Conservation (phyloP, 2,113 vertebrate genomes). For the Rhinogobius similis region DNA sequence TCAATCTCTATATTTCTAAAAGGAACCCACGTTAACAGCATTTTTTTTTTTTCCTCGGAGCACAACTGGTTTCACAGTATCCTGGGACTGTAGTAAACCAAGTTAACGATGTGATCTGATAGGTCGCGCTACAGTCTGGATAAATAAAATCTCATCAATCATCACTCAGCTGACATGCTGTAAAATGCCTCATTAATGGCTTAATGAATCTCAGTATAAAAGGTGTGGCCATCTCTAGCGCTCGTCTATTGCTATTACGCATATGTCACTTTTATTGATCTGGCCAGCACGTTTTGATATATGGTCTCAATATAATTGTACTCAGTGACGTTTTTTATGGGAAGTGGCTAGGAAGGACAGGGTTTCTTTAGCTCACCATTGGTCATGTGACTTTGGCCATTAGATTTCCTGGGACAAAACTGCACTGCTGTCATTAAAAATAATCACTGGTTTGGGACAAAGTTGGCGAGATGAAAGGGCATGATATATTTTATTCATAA, state of each 20-base stretch:
- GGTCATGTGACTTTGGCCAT: slow-evolving; percentile 48
- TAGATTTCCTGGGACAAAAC: slow-evolving; percentile 36
- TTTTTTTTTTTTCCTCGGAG: no score
- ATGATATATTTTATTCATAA: slow-evolving; percentile 49
- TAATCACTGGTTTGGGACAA: slow-evolving; percentile 40
- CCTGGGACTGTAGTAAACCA: slow-evolving; percentile 22
- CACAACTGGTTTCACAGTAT: no score
- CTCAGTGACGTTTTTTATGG: slow-evolving; percentile 71
- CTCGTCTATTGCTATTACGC: slow-evolving; percentile 44
- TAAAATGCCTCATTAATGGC: slow-evolving; percentile 78
- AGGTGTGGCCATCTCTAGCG: slow-evolving; percentile 48
- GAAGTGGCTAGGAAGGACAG: slow-evolving; percentile 54
- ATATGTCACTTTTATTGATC: slow-evolving; percentile 75
- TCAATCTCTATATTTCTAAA: no score
- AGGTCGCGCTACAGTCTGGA: slow-evolving; percentile 38
- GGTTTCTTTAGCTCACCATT: slow-evolving; percentile 38
- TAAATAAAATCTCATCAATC: slow-evolving; percentile 68
- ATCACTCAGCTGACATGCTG: slow-evolving; percentile 50
- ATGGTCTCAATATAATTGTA: slow-evolving; percentile 73
- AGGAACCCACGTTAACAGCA: no score
- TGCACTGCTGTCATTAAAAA: slow-evolving; percentile 51
- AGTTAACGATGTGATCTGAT: slow-evolving; percentile 24
- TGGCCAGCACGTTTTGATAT: slow-evolving; percentile 67
- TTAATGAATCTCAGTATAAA: slow-evolving; percentile 77
- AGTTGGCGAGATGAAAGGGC: slow-evolving; percentile 22